Base-by-base conservation (phyloP, 2,888 invertebrate species). In the Temnothorax rugatulus region DNA sequence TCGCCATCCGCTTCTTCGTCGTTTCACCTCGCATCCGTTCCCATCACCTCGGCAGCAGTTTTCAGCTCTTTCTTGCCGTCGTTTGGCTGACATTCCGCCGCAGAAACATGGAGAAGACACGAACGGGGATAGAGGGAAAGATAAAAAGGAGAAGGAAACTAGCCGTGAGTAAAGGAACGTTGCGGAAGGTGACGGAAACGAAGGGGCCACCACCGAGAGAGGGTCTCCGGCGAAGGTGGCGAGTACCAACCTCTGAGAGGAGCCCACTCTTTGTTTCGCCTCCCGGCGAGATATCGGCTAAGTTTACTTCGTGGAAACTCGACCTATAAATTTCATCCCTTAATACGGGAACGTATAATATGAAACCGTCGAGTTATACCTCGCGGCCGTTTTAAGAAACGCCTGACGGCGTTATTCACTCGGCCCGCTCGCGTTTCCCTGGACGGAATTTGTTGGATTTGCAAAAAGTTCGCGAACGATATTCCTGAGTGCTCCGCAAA, bases 241-340 rank as follows among this genome's bases (percentile, higher is more conserved):
- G 61, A 47, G 75, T 82, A 41, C 66, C 25, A 34, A 63, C 54
- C 81, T 41, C n/a, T n/a, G 76, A 64, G 41, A 34, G 18, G 18
- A 57, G 41, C 54, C 54, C 52, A 54, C 83, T 86, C 86, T 83
- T 90, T 90, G 90, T 89, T 90, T 88, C 90, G 84, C 84, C 84
- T 85, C 59, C 47, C 71, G 81, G 84, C 85, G 79, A 86, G 84
- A 87, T 89, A 89, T 88, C 88, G 87, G 86, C 87, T 84, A 90
- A 91, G 90, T 90, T 92, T 91, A 91, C 90, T 84, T 4, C 0
- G 79, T 85, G 83, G 87, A 92, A 93, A 92, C 91, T 93, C 92
- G 86, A 87, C 88, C 89, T 90, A 93, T 93, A 93, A 93, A 93
- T 93, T 92, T 91, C 34, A 88, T 77, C 89, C 91, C 68, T 87